Base-by-base conservation (phyloP, 2,113 vertebrate species). In the Ptyas mucosa region DNA sequence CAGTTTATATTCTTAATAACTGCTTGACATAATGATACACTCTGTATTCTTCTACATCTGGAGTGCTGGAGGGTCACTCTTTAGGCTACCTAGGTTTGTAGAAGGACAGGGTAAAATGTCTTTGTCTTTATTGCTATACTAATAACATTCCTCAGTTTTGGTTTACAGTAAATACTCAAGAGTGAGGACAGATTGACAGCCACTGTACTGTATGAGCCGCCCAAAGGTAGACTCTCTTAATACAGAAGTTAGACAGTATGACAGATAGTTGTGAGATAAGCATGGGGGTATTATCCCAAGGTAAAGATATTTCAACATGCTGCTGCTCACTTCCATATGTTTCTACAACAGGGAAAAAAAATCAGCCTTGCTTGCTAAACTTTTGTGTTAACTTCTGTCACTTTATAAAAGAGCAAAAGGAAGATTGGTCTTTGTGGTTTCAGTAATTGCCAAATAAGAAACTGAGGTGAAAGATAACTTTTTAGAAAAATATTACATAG, bases 111-210 rank as follows among this genome's bases (percentile, higher is more conserved):
- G 95, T 96, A 81, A 97, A 97, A 97, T 96, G 89, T 91, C 94
- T 95, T 15, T 8, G 69, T 96, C 94, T 96, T 94, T 94, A 93
- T 89, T 95, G 92, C 94, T 95, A 94, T 94, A 96, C 92, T 93
- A 96, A 96, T 95, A 96, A 54, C 96, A 97, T 97, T 98, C 96
- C 97, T 98, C 94, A 97, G 97, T 95, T 97, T 97, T 94, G 95
- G 96, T 95, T 97, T 98, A 96, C 97, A 97, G 96, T 96, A 97
- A 96, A 97, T 97, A 97, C 95, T 95, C 94, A 64, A 94, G 94
- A 97, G 97, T 97, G 97, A 97, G 94, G 97, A 97, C 95, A 98
- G 98, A 98, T 98, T 98, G 98, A 98, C 98, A 98, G 98, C 96
- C 97, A 96, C 96, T 97, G 91, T 97, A 96, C 95, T 96, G 87